A percentile compares a stretch with the other conserved stretches of the same genome.
These are phyloP conservation scores for Crossaster papposus DNA, from an alignment of 53 echinoderm and acorn worm species.

Conservation along the genomic window DNA sequence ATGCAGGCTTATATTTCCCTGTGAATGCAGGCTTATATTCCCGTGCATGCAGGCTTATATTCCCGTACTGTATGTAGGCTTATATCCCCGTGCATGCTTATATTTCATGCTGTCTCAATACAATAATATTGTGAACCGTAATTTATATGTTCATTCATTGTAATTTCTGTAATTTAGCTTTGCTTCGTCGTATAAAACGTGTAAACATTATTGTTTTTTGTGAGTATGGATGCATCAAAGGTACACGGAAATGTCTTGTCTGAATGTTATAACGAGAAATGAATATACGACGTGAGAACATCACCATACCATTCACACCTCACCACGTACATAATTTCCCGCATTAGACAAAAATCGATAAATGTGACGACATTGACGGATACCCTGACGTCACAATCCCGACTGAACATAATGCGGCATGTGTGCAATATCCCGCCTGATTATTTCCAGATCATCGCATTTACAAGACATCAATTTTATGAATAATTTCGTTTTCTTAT, in stretches of 20 bases:
- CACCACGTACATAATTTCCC: neutral
- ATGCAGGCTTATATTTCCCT: too few species aligned
- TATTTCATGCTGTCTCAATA: too few species aligned
- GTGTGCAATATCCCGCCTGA: conserved; percentile 9
- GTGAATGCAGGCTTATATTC: too few species aligned
- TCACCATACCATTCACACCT: neutral
- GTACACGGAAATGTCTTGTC: neutral
- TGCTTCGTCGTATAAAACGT: too few species aligned
- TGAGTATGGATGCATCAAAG: neutral
- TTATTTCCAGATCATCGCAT: neutral
- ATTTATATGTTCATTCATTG: too few species aligned
- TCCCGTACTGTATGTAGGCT: too few species aligned
- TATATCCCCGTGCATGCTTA: too few species aligned
- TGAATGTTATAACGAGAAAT: neutral
- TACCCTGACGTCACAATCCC: conserved; percentile 31
- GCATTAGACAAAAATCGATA: neutral
- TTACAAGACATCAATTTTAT: neutral
- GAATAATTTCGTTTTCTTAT: neutral
- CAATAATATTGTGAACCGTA: too few species aligned
- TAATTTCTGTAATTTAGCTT: too few species aligned
- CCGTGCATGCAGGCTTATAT: too few species aligned
- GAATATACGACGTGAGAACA: neutral
- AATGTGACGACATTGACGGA: conserved; percentile 10
- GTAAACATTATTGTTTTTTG: neutral
- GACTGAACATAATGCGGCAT: neutral